A percentile compares a stretch with the other conserved stretches of the same genome.
Evolutionary conservation across 53 echinoderm and acorn worm species (phyloP).

Genomic region (Holothuria leucospilota): DNA sequence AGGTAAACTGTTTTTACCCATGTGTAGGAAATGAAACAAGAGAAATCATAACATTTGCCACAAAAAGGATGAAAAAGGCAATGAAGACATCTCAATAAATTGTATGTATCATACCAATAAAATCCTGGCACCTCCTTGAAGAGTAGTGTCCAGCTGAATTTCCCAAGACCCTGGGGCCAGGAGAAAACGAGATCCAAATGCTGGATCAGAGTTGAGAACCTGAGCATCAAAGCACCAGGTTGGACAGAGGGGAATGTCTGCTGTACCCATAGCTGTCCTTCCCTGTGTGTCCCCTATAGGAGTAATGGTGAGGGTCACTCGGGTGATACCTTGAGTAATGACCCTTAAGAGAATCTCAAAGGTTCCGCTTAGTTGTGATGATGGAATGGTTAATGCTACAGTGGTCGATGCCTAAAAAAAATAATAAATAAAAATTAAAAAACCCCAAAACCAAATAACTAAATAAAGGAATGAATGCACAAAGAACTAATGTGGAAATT

Average conservation of each 20-base stretch:
- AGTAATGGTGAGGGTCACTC: conserved; percentile 75
- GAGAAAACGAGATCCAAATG: conserved; percentile 45
- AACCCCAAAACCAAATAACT: not conserved
- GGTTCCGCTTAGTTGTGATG: conserved; percentile 77
- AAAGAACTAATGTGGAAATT: too few species aligned
- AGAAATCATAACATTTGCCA: too few species aligned
- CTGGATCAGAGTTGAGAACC: conserved; percentile 48
- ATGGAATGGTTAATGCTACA: conserved; percentile 64
- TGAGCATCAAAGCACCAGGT: conserved; percentile 75
- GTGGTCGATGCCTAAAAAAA: conserved; percentile 72
- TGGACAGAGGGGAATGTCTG: conserved; percentile 63
- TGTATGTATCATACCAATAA: conserved; percentile 64
- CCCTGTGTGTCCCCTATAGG: conserved; percentile 58
- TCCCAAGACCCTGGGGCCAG: conserved; percentile 75
- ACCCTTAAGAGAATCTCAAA: conserved; percentile 76
- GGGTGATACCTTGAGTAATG: conserved; percentile 69
- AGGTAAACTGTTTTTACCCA: too few species aligned
- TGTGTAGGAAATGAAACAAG: too few species aligned
- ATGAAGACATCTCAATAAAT: too few species aligned
- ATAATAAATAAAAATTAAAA: not conserved
- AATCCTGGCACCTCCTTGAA: conserved; percentile 85
- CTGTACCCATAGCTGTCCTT: conserved; percentile 33
- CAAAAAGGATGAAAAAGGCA: too few species aligned
- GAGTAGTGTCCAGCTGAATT: conserved; percentile 62
- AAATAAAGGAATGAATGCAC: too few species aligned